Percentiles rank a stretch among this genome's conserved stretches.
Evolutionary conservation across 2,797 vertebrate species (phyloP).

Genomic region (Limosa lapponica): DNA sequence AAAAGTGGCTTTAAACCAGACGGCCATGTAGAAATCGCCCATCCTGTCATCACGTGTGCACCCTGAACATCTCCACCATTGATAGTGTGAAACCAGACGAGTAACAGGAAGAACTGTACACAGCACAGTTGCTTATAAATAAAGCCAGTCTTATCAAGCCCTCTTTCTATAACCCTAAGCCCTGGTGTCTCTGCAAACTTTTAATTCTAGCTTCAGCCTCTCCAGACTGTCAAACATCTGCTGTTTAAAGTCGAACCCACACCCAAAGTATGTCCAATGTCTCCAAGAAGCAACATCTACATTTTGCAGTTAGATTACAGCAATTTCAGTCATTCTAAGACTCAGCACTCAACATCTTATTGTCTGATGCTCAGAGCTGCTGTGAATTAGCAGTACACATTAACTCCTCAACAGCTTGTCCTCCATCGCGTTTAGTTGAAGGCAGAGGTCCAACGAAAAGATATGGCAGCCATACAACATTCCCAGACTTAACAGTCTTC

Average conservation of each 20-base stretch:
- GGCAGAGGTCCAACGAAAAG: neutral
- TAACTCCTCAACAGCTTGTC: neutral
- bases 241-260: neutral
- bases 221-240: neutral
- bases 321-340: neutral
- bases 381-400: neutral
- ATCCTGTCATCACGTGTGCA: neutral
- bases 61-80: neutral
- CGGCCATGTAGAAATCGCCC: neutral
- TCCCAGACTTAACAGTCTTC: neutral
- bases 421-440: neutral
- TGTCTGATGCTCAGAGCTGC: neutral
- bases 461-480: neutral
- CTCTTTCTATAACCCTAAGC: neutral
- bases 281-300: neutral
- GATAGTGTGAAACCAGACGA: neutral
- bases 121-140: neutral
- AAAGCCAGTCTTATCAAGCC: neutral
- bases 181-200: neutral
- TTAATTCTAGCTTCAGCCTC: neutral
- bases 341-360: neutral
- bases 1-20: neutral
- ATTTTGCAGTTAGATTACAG: neutral
- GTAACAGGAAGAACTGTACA: neutral
- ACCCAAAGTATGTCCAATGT: neutral